Evolutionary conservation across 2,113 vertebrate species (phyloP), one percentile per base, ranked within the genome.

Genomic region (Silurus glanis): DNA sequence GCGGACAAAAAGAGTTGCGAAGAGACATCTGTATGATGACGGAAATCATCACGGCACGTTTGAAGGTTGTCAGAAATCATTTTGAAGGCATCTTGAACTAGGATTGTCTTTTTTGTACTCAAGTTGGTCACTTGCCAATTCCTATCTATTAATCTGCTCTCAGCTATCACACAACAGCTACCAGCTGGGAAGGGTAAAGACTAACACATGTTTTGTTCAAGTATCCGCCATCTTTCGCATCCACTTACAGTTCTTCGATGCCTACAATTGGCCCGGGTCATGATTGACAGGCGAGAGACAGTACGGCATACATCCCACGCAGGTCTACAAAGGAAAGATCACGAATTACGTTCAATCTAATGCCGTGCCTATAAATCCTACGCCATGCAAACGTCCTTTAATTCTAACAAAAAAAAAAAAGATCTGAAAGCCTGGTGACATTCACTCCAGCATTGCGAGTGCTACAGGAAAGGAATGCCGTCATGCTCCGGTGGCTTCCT

Each of bases 401-500:
- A 13, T 37, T 80, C 51, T 87, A 37, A 37, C 37, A 37, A 86
- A 80, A 28, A 61, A 53, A n/a, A 76, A 53, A 76, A 17, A n/a
- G 53, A 82, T 25, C 25, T 21, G 61, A 83, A 87, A 58, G 67
- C 47, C 53, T 76, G 74, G 45, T 23, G 78, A 86, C 83, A 82
- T 83, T 89, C 83, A 79, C 86, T 75, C 28, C 55, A 64, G 62
- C 51, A 56, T 28, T 49, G 82, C 51, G 0, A 87, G 82, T 61
- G 69, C 72, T 61, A 79, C 59, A 89, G 21, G 53, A 8, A n/a
- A 64, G 75, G 74, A 10, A 88, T 61, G 85, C 69, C 49, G 78
- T 89, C 79, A 86, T 71, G 86, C 79, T 87, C 84, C 64, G 61
- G 80, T 53, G 75, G 55, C 66, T 83, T 51, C 37, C 80, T 69